Evolutionary conservation across 2,113 vertebrate species (phyloP).

Genomic region (Varanus salvator): DNA sequence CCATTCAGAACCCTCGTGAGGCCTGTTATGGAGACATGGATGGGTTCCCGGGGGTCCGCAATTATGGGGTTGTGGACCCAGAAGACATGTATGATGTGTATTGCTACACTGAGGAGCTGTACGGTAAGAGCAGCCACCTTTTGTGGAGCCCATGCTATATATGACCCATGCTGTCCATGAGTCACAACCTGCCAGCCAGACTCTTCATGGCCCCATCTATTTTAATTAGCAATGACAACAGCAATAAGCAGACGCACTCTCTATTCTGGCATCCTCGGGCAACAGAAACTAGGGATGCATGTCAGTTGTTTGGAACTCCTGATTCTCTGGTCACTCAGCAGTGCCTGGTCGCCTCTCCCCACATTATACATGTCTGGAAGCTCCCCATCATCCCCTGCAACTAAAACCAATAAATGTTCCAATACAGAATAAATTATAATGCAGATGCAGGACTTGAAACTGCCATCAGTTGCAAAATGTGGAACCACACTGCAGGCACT

Average conservation of each 20-base stretch:
- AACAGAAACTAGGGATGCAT: no score
- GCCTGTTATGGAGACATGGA: conserved; percentile 95
- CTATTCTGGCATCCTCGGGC: no score
- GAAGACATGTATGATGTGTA: conserved; percentile 92
- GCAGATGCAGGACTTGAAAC: no score
- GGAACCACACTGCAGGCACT: no score
- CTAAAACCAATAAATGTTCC: no score
- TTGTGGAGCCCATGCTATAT: not conserved
- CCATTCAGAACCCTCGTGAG: conserved; percentile 90
- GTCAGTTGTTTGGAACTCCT: no score
- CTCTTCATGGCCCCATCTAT: not conserved
- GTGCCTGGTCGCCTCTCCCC: not conserved
- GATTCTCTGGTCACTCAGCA: not conserved
- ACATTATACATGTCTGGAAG: not conserved
- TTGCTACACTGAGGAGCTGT: conserved; percentile 89
- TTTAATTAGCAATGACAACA: no score
- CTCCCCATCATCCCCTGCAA: no score
- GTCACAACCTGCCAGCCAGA: not conserved
- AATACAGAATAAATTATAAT: no score
- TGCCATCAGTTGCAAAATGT: no score
- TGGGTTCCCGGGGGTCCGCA: conserved; percentile 88
- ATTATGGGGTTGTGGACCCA: conserved; percentile 86
- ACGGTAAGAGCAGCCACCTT: conserved; percentile 76
- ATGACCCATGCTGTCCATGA: not conserved
- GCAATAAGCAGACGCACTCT: no score